These are phyloP conservation scores for Cyanoliseus patagonus DNA, from an alignment of 2,113 vertebrate genomes.

Conservation along the genomic window DNA sequence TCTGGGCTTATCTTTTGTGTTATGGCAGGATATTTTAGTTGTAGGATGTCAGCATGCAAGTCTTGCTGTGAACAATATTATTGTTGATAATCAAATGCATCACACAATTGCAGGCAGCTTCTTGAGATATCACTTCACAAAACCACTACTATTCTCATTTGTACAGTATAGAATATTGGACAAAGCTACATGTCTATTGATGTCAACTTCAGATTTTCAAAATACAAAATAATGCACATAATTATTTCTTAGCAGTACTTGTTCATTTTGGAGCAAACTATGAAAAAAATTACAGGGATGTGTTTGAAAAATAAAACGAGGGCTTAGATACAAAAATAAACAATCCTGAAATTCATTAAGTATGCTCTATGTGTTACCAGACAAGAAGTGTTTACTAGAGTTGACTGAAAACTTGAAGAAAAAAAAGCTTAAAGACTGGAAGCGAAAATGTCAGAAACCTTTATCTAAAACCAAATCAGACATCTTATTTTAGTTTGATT, in stretches of 20 bases:
- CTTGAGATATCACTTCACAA: background rate
- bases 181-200: background rate
- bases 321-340: background rate
- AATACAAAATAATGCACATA: background rate
- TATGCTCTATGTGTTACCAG: background rate
- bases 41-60: background rate
- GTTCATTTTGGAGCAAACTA: background rate
- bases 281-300: background rate
- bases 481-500: slow-evolving; percentile 10
- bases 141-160: background rate
- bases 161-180: background rate
- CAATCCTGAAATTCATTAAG: background rate
- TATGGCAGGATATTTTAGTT: background rate
- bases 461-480: background rate
- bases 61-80: background rate
- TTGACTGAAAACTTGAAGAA: background rate
- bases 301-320: background rate
- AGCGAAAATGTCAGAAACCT: background rate
- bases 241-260: background rate
- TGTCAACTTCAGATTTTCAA: background rate
- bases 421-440: background rate
- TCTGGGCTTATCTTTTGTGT: background rate
- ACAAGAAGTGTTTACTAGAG: background rate
- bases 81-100: background rate
- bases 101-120: background rate